Base-by-base conservation (phyloP, 1,140 invertebrate genomes). In the Oscheius sp. region DNA sequence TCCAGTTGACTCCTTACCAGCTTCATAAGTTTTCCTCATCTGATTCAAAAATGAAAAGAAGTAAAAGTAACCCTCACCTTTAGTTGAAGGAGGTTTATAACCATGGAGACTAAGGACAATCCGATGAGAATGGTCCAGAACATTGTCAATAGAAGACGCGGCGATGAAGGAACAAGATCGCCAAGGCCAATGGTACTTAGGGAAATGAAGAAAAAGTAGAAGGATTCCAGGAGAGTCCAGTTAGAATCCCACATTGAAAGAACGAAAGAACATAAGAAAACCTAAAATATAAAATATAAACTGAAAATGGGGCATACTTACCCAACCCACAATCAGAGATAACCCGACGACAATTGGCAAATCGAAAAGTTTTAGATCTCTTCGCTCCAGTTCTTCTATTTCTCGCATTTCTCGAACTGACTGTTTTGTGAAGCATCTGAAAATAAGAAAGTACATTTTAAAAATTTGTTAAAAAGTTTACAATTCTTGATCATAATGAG, bases 121-220 rank as follows among this genome's bases (percentile, higher is more conserved):
- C 76, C 76, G 20, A 77, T 59, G 7, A 77, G 64, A 29, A 77
- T 77, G 23, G 76, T 71, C 3, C 66, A 58, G 46, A 77, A 77
- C 76, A 77, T 77, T 29, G 68, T 77, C 1, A 77, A 32, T 1
- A 77, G 34, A 1, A 77, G 61, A 7, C 52, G 34, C 15, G 76
- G 76, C 0, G 63, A 59, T 1, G 35, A 49, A 20, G 76, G 76
- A 7, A 77, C 76, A n/a, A 77, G 36, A 34, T 77, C 76, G 13
- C 76, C 76, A 29, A 77, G 55, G 2, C 76, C 76, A 13, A 77
- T 78, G 2, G 76, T 77, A 55, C 68, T 74, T n/a, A 77, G 36
- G 2, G 73, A 76, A 3, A 73, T 77, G 68, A 77, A 77, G 73
- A 77, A 76, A 42, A 77, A 77, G 59, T 77, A 77, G 65, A 66